A percentile compares a stretch with the other conserved stretches of the same genome.
Evolutionary conservation across 1,140 invertebrate species (phyloP).

Genomic region (Apolygus lucorum): DNA sequence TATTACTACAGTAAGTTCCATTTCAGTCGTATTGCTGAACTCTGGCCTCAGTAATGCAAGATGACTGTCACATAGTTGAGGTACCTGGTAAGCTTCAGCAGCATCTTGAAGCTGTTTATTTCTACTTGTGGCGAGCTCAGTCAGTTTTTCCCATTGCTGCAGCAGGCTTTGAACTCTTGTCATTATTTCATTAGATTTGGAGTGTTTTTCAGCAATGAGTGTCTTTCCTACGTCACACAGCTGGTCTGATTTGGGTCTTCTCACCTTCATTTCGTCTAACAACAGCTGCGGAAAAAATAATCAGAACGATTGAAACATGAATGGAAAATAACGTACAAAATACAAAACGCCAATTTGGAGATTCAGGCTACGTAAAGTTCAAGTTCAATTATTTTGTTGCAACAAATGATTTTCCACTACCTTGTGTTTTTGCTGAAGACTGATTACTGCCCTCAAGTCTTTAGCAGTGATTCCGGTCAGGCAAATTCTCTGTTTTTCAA

Average conservation of each 20-base stretch:
- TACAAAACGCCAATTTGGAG: background rate
- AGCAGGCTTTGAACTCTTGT: slow-evolving; percentile 69
- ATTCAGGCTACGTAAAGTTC: no score
- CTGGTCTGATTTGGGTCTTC: slow-evolving; percentile 69
- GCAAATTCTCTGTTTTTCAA: slow-evolving; percentile 87
- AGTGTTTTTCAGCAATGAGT: slow-evolving; percentile 66
- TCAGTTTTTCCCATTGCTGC: slow-evolving; percentile 75
- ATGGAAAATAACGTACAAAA: slow-evolving; percentile 12
- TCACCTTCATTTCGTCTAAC: slow-evolving; percentile 83
- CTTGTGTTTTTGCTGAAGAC: slow-evolving; percentile 90
- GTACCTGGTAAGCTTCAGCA: slow-evolving; percentile 82
- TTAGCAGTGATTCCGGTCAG: slow-evolving; percentile 83
- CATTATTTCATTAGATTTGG: slow-evolving; percentile 65
- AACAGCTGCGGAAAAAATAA: slow-evolving; percentile 45
- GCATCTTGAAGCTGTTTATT: slow-evolving; percentile 86
- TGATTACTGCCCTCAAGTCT: slow-evolving; percentile 80
- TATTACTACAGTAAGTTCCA: no score
- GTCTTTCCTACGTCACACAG: slow-evolving; percentile 61
- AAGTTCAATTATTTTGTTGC: no score
- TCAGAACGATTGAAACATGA: background rate
- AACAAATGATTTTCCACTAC: no score
- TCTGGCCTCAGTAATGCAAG: no score
- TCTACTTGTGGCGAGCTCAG: slow-evolving; percentile 71
- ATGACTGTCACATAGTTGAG: no score
- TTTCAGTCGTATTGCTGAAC: no score